Evolutionary conservation across 2,797 vertebrate genomes (phyloP).

Genomic region (Xenops minutus): DNA sequence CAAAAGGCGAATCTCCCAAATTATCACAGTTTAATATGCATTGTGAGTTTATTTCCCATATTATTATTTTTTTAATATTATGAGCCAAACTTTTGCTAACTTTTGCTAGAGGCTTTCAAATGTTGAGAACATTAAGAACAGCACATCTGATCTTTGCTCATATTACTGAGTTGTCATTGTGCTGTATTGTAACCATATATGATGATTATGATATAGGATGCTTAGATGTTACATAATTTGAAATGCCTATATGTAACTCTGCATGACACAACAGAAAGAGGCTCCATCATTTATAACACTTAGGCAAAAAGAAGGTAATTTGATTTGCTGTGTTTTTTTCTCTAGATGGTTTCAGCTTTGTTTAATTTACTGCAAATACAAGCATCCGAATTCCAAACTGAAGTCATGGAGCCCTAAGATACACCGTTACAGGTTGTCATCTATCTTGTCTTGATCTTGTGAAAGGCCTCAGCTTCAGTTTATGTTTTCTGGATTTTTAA

Average conservation of each 20-base stretch:
- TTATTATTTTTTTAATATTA: background rate
- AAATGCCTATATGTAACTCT: slow-evolving; percentile 43
- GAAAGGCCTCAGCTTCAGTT: slow-evolving; percentile 70
- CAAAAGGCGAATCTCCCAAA: background rate
- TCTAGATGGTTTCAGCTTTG: slow-evolving; percentile 74
- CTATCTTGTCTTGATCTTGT: slow-evolving; percentile 72
- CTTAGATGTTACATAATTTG: slow-evolving; percentile 29
- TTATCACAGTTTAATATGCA: background rate
- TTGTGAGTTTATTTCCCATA: slow-evolving; percentile 15
- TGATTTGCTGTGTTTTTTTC: slow-evolving; percentile 70
- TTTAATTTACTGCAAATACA: slow-evolving; percentile 73
- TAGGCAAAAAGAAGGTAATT: slow-evolving; percentile 68
- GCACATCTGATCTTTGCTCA: slow-evolving; percentile 11
- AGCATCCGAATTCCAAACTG: slow-evolving; percentile 71
- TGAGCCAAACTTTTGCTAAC: background rate
- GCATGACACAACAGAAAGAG: slow-evolving; percentile 57
- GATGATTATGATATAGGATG: background rate
- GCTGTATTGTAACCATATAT: slow-evolving; percentile 21
- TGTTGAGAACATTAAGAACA: slow-evolving; percentile 5
- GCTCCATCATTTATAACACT: slow-evolving; percentile 58
- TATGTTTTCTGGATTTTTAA: slow-evolving; percentile 51
- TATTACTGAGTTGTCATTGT: slow-evolving; percentile 18
- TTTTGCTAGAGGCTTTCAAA: background rate
- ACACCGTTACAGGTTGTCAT: slow-evolving; percentile 73
- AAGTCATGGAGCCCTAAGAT: slow-evolving; percentile 73